Base-by-base conservation (phyloP, 1,140 invertebrate species). In the Batillaria attramentaria region DNA sequence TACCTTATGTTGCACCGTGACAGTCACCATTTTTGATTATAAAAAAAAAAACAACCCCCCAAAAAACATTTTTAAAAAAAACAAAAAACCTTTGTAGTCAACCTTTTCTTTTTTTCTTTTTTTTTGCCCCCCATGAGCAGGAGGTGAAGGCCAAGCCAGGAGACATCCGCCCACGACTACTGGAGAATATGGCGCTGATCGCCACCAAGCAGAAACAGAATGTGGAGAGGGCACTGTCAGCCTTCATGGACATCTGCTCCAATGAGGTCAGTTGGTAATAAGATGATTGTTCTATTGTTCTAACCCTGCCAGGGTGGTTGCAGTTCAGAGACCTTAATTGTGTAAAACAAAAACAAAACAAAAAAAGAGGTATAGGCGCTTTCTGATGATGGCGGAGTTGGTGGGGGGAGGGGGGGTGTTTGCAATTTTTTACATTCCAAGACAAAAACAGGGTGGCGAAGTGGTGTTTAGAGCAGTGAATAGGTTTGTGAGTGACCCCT, bases 141-240 rank as follows among this genome's bases (percentile, higher is more conserved):
- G 97, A 98, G 91, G 92, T 98, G 54, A 93, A 94, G 84, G 93
- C 94, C 28, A 94, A 94, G 80, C 92, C 94, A 16, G 93, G 93
- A 81, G 93, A 95, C 65, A 93, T 90, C 79, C 78, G 90, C 84
- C 84, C 91, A 72, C 93, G 94, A 78, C 90, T 98, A 0, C 91
- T 98, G 43, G 93, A 94, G 50, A 96, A 97, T 84, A 96, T 98
- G 86, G 93, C 96, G 1, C 92, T 97, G 24, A 91, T 99, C 43
- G 95, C 97, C 0, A 95, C 95, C 0, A 95, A 95, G 84, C 95
- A 97, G 87, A 98, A 98, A 90, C 86, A 91, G 3, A 95, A 95
- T 83, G 94, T 98, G 24, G 97, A 99, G 87, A 92, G 93, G 78
- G 96, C 96, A 10, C 87, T 98, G 3, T 94, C 95, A 78, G 95